A percentile compares a stretch with the other conserved stretches of the same genome.
Conservation (phyloP, 2,888 invertebrate species). For the Xylota segnis region DNA sequence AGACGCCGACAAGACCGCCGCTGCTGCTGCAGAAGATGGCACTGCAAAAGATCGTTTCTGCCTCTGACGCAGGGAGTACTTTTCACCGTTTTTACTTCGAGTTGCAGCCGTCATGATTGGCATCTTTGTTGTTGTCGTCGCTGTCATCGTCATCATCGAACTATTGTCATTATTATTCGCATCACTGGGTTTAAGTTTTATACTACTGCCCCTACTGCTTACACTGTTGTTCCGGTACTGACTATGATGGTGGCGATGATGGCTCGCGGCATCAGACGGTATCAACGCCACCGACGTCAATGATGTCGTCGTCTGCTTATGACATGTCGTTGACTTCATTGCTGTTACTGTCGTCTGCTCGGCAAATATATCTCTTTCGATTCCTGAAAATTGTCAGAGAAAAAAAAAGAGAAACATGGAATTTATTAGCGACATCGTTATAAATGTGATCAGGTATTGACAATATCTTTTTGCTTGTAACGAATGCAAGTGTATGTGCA, state of each 20-base stretch:
- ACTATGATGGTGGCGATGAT: slow-evolving; percentile 62
- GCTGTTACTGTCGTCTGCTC: slow-evolving; percentile 39
- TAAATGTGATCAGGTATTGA: slow-evolving; percentile 28
- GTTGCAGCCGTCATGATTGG: slow-evolving; percentile 75
- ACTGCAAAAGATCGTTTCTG: slow-evolving; percentile 85
- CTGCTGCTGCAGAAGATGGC: slow-evolving; percentile 35
- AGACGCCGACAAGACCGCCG: slow-evolving; percentile 38
- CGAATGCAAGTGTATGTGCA: not conserved
- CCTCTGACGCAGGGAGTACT: slow-evolving; percentile 89
- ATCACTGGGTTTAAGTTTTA: slow-evolving; percentile 66
- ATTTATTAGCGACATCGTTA: slow-evolving; percentile 42
- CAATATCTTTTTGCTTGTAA: slow-evolving; percentile 5
- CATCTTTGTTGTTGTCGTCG: slow-evolving; percentile 77
- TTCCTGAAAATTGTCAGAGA: slow-evolving; percentile 50
- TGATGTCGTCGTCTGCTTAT: slow-evolving; percentile 63
- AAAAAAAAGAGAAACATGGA: slow-evolving; percentile 25
- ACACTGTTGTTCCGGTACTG: slow-evolving; percentile 58
- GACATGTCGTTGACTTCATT: slow-evolving; percentile 72
- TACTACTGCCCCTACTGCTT: slow-evolving; percentile 43
- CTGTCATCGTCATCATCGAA: slow-evolving; percentile 37
- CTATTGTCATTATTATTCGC: slow-evolving; percentile 76
- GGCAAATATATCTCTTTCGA: slow-evolving; percentile 47
- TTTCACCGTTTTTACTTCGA: slow-evolving; percentile 85
- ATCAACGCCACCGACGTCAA: slow-evolving; percentile 59
- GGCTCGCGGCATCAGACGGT: slow-evolving; percentile 49